Conservation (phyloP, 2,113 vertebrate genomes). For the Lipotes vexillifer region DNA sequence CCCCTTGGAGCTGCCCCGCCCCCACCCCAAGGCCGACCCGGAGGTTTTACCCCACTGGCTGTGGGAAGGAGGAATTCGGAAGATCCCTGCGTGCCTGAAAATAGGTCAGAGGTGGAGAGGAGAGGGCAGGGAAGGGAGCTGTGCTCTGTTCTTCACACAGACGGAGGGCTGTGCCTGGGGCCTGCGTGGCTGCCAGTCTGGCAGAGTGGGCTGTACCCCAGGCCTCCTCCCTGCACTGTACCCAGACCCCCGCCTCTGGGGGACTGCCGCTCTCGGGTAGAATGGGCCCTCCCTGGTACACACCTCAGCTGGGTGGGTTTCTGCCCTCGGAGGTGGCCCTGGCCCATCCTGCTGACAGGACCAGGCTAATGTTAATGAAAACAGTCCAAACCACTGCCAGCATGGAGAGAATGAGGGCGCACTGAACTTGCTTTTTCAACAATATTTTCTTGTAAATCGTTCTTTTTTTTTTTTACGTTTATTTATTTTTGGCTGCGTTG, state of each 20-base stretch:
- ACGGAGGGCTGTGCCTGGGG: neutral
- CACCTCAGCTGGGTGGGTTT: neutral
- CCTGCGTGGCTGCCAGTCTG: neutral
- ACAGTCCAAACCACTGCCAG: fast-evolving
- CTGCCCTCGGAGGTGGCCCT: neutral
- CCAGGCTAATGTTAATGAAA: neutral
- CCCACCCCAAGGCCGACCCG: too few species aligned
- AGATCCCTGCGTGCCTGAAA: neutral
- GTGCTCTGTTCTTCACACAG: neutral
- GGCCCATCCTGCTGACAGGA: too few species aligned
- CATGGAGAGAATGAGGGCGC: too few species aligned
- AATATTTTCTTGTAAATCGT: neutral
- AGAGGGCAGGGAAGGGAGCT: neutral
- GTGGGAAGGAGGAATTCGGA: neutral
- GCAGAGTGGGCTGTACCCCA: neutral
- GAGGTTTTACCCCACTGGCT: neutral
- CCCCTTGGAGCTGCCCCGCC: too few species aligned
- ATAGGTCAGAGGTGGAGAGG: neutral
- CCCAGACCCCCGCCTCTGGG: neutral
- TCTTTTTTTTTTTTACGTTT: too few species aligned
- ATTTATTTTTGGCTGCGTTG: too few species aligned
- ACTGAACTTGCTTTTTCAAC: neutral
- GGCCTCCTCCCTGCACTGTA: too few species aligned
- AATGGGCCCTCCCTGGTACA: neutral
- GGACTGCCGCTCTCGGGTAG: neutral